Evolutionary conservation across 64 coral and sea anemone species (phyloP).

Genomic region (Catalaphyllia jardinei): DNA sequence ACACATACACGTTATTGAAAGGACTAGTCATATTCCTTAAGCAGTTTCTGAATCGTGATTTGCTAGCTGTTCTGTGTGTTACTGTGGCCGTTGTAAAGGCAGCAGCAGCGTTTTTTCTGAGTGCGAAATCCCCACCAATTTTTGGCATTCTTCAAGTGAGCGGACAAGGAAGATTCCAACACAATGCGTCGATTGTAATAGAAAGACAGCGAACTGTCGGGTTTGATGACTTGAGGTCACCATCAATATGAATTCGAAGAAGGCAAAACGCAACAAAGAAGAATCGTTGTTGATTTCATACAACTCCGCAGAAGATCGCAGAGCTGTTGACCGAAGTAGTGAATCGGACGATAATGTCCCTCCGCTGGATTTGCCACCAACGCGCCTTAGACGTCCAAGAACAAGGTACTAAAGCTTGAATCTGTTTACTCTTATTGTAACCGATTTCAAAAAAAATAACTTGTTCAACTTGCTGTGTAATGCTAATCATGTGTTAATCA

Average conservation of each 20-base stretch:
- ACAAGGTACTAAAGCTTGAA: conserved; percentile 65
- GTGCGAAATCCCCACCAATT: background rate
- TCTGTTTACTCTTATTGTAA: background rate
- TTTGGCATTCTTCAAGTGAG: conserved; percentile 44
- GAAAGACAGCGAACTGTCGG: background rate
- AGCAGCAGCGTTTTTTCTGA: background rate
- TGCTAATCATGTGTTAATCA: no score
- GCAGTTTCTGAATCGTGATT: no score
- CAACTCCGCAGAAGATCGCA: conserved; percentile 68
- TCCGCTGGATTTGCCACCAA: conserved; percentile 88
- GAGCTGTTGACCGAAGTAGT: conserved; percentile 26
- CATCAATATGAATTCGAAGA: conserved; percentile 66
- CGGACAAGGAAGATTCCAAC: background rate
- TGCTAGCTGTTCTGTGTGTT: background rate
- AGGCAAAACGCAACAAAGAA: conserved; percentile 46
- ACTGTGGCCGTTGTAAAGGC: background rate
- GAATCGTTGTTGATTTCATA: conserved; percentile 85
- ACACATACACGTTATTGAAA: no score
- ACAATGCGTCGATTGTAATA: background rate
- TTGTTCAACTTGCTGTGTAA: background rate
- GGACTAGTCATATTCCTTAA: no score
- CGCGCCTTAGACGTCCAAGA: conserved; percentile 83
- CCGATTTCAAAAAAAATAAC: background rate
- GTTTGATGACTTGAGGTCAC: background rate
- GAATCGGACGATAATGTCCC: conserved; percentile 73